These are phyloP conservation scores for Hippocampus abdominalis DNA, from an alignment of 2,113 vertebrate species.

Conservation along the genomic window DNA sequence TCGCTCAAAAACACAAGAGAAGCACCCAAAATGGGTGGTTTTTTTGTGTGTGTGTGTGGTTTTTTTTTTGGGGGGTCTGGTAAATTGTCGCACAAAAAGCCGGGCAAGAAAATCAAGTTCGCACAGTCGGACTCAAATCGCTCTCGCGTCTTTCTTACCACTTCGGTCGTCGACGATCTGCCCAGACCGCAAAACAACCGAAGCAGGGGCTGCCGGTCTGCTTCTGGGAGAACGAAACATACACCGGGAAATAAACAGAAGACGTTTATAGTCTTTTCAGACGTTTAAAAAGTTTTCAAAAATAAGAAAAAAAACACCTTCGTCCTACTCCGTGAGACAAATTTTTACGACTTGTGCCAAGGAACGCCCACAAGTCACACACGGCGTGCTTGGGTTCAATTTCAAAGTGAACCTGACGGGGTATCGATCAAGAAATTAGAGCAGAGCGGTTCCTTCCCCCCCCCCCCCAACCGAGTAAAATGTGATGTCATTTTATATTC, in stretches of 20 bases:
- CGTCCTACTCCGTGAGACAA: not conserved
- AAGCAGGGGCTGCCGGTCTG: no score
- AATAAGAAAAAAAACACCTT: not conserved
- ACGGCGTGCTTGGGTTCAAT: no score
- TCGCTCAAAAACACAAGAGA: not conserved
- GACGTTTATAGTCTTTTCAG: not conserved
- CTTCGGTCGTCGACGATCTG: not conserved
- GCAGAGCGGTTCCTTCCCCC: no score
- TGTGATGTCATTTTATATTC: not conserved
- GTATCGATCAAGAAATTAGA: no score
- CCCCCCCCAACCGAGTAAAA: no score
- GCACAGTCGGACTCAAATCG: not conserved
- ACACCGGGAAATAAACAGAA: not conserved
- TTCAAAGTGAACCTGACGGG: no score
- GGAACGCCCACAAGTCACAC: not conserved
- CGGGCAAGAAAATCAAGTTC: not conserved
- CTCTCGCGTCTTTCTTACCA: not conserved
- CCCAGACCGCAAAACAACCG: no score
- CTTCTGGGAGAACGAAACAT: no score
- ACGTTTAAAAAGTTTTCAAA: not conserved
- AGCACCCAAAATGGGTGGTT: not conserved
- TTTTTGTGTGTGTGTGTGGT: no score
- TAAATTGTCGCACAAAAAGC: not conserved
- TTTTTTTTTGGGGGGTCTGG: not conserved
- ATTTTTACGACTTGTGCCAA: not conserved